phyloP scores from a whole-genome alignment of 2,888 invertebrate species.

The Capitulum mitella region DNA sequence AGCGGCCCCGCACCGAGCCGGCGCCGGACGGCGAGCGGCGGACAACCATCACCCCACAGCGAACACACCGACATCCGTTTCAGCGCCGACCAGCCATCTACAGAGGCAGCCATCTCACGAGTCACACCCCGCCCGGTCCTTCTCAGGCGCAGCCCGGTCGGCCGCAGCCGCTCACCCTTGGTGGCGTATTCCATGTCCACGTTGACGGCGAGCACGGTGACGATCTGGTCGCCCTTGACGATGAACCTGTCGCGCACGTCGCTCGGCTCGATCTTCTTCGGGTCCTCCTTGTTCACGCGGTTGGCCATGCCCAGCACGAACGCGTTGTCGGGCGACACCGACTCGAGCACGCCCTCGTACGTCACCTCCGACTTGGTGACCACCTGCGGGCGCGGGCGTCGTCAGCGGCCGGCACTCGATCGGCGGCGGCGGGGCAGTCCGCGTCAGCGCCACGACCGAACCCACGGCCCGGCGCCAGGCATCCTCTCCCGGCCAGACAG shows the following conservation, averaged over 20 bases:
- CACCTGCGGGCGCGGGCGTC: conserved; percentile 26
- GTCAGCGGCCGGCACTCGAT: background rate
- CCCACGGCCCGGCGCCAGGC: too few species aligned
- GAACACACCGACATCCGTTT: too few species aligned
- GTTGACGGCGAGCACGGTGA: conserved; percentile 71
- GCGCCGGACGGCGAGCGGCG: too few species aligned
- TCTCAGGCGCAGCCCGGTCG: too few species aligned
- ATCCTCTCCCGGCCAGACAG: too few species aligned
- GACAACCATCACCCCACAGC: too few species aligned
- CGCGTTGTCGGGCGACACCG: conserved; percentile 48
- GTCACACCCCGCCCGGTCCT: too few species aligned
- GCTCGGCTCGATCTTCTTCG: conserved; percentile 58
- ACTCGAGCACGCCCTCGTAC: conserved; percentile 34
- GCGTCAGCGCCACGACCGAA: background rate
- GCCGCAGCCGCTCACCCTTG: conserved; percentile 47
- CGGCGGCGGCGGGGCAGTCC: background rate
- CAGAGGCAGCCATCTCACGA: too few species aligned
- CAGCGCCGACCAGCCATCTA: too few species aligned
- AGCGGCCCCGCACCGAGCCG: too few species aligned
- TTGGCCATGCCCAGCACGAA: conserved; percentile 81
- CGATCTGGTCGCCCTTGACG: conserved; percentile 75
- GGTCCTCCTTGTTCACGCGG: conserved; percentile 57
- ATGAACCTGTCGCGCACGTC: conserved; percentile 70
- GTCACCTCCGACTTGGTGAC: conserved; percentile 31
- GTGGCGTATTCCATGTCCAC: conserved; percentile 83